These are phyloP conservation scores for Calameuta pallipes DNA, from an alignment of 2,888 invertebrate species.

Conservation along the genomic window DNA sequence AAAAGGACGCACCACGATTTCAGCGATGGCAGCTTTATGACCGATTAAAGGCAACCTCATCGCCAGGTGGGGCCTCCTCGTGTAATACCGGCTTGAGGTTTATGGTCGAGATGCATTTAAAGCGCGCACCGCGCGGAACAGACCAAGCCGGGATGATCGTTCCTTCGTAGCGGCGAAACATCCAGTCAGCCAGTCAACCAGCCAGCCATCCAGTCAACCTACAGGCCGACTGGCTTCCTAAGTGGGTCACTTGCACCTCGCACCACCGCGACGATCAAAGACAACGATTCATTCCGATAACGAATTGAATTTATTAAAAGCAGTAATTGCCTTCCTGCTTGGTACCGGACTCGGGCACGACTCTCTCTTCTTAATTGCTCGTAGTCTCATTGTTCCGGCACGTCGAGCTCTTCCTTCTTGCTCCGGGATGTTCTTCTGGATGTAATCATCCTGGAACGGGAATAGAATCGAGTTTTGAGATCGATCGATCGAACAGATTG, in stretches of 20 bases:
- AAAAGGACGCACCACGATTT: not conserved
- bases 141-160: slow-evolving; percentile 3
- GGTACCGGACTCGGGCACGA: slow-evolving; percentile 11
- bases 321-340: slow-evolving; percentile 12
- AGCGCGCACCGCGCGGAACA: slow-evolving; percentile 14
- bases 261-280: slow-evolving; percentile 20
- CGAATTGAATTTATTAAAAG: slow-evolving; percentile 38
- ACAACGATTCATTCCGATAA: slow-evolving; percentile 37
- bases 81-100: slow-evolving; percentile 4
- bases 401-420: not conserved
- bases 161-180: not conserved
- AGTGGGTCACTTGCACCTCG: slow-evolving; percentile 44
- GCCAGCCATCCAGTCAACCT: not conserved
- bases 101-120: slow-evolving; percentile 23
- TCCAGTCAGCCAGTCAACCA: not conserved
- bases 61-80: not conserved
- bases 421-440: not conserved
- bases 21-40: slow-evolving; percentile 32
- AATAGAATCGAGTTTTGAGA: not conserved
- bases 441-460: not conserved
- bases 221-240: slow-evolving; percentile 22
- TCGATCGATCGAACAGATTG: not conserved
- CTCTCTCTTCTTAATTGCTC: slow-evolving; percentile 40
- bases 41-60: slow-evolving; percentile 17
- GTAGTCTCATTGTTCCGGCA: slow-evolving; percentile 6